phyloP scores from a whole-genome alignment of 2,888 invertebrate species.

The Diarsia brunnea region DNA sequence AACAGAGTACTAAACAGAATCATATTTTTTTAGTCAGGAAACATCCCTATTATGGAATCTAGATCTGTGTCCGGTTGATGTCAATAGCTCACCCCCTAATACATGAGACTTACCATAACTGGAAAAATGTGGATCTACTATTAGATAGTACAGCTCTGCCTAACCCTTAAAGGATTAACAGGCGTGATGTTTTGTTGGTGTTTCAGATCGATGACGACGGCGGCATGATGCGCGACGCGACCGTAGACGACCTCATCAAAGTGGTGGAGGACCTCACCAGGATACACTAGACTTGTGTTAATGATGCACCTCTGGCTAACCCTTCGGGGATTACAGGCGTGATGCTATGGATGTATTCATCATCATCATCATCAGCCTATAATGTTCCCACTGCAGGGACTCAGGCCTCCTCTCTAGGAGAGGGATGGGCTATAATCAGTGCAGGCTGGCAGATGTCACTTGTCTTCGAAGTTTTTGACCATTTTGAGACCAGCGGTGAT shows the following conservation, averaged over 20 bases:
- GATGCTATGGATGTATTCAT: neutral
- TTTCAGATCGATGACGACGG: constrained; percentile 95
- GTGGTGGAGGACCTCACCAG: constrained; percentile 99
- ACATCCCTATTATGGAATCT: too few relatives aligned
- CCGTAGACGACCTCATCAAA: constrained; percentile 98
- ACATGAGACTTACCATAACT: neutral
- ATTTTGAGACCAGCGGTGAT: too few relatives aligned
- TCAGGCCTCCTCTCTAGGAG: too few relatives aligned
- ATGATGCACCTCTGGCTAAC: neutral
- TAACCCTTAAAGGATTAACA: neutral
- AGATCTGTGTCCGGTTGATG: neutral
- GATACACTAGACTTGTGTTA: constrained; percentile 94
- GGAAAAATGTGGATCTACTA: neutral
- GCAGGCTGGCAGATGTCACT: too few relatives aligned
- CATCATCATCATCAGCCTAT: too few relatives aligned
- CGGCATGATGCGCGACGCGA: constrained; percentile 96
- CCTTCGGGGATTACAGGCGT: neutral
- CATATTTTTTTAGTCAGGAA: too few relatives aligned
- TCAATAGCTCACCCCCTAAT: neutral
- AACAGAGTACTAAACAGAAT: too few relatives aligned
- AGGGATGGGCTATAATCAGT: too few relatives aligned
- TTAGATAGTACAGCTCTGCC: neutral
- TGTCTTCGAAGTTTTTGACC: too few relatives aligned
- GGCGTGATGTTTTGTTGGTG: neutral
- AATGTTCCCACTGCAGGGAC: too few relatives aligned